Evolutionary conservation across 2,797 vertebrate species (phyloP), one percentile per base, ranked within the genome.

Genomic region (Luscinia luscinia): DNA sequence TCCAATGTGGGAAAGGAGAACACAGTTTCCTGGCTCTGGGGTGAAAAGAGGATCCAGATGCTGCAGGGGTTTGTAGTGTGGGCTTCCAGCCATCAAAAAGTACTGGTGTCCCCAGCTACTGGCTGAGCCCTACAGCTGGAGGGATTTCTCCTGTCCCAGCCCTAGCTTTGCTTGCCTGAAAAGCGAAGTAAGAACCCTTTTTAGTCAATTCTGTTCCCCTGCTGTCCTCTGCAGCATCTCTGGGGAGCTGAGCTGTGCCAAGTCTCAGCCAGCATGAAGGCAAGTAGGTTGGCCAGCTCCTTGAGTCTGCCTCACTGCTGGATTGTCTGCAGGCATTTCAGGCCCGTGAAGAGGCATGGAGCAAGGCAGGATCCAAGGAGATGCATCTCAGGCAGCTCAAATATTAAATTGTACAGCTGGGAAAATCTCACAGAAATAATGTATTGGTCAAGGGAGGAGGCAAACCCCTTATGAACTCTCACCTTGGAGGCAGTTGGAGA

Each of bases 231-330:
- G 63, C 59, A 64, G 41, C 3, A 3, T 30, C n/a, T 36, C 41
- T 57, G 49, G 9, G 70, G 79, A 83, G 59, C 55, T 76, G 86
- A 96, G 49, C 51, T 87, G 49, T 16, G 38, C 40, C 79, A 76
- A 66, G 72, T 76, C 58, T 81, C 79, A 85, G 78, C 66, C 75
- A 89, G 24, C 64, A 55, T 4, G 7, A 66, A 52, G 51, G 57
- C 34, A 34, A 34, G 34, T 7, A 0, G 24, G 19, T 15, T 81
- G 51, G 38, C 15, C 0, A 0, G 34, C 15, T 74, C 51, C 66
- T 51, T 0, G 0, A 21, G 30, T 51, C 40, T n/a, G 32, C 58
- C 52, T 41, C 49, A 16, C 34, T 36, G 43, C 40, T 38, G 6
- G 26, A 46, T 77, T 85, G 6, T 19, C 36, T 87, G 36, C 54